A percentile compares a stretch with the other conserved stretches of the same genome.
Evolutionary conservation across 2,113 vertebrate genomes (phyloP).

Genomic region (Herpailurus yagouaroundi): DNA sequence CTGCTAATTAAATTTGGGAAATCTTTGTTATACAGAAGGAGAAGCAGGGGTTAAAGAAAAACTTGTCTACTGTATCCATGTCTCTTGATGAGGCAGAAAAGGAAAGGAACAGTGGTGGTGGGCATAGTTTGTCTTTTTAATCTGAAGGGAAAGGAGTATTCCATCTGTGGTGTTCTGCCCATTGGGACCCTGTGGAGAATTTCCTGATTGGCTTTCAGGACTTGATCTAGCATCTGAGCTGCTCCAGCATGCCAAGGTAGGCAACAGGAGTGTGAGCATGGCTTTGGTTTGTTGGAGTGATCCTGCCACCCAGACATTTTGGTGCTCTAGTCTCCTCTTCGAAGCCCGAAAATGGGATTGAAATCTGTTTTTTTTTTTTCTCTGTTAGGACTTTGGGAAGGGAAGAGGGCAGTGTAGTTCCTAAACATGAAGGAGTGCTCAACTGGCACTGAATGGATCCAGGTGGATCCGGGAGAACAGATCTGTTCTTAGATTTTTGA

Average conservation of each 20-base stretch:
- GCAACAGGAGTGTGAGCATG: conserved; percentile 34
- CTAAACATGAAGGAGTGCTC: not conserved
- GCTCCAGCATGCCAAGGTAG: conserved; percentile 57
- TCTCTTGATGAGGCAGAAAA: not conserved
- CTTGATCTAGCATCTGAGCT: conserved; percentile 56
- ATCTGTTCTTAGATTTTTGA: not conserved
- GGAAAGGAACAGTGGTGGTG: not conserved
- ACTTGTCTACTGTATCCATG: not conserved
- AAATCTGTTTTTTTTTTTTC: not conserved
- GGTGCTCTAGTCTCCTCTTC: not conserved
- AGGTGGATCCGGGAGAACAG: not conserved
- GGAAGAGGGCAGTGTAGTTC: not conserved
- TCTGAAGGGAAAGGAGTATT: not conserved
- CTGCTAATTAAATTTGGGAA: conserved; percentile 42
- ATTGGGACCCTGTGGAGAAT: conserved; percentile 43
- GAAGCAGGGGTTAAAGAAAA: not conserved
- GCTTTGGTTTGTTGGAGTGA: conserved; percentile 33
- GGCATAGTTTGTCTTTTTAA: not conserved
- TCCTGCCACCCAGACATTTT: not conserved
- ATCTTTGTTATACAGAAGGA: not conserved
- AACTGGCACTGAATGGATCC: not conserved
- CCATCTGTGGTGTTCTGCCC: not conserved
- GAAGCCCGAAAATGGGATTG: not conserved
- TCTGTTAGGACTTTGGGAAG: not conserved
- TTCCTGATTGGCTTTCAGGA: conserved; percentile 62